phyloP scores from a whole-genome alignment of 2,113 vertebrate genomes.

The Sterna hirundo region DNA sequence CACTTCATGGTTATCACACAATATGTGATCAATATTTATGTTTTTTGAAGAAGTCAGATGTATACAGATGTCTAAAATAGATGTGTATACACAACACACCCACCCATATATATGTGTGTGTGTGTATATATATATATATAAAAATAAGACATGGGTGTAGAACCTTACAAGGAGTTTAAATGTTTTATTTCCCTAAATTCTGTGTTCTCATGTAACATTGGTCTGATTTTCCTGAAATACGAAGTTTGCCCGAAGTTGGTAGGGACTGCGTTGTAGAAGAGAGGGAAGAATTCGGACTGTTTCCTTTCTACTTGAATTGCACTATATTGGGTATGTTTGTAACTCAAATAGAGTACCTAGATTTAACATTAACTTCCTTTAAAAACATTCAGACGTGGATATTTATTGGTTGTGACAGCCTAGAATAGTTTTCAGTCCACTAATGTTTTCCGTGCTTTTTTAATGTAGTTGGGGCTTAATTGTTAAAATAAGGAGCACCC shows the following conservation, averaged over 20 bases:
- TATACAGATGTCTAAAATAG: not conserved
- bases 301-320: slow-evolving; percentile 18
- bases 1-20: not conserved
- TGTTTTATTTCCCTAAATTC: not conserved
- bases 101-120: not conserved
- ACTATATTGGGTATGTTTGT: not conserved
- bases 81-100: not conserved
- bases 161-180: not conserved
- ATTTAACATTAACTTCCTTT: slow-evolving; percentile 16
- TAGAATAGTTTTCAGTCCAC: not conserved
- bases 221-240: not conserved
- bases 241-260: not conserved
- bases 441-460: not conserved
- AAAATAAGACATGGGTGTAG: not conserved
- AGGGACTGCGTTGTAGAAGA: not conserved
- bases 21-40: not conserved
- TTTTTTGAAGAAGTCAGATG: not conserved
- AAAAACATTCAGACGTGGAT: slow-evolving; percentile 7
- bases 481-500: not conserved
- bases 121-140: not conserved
- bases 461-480: not conserved
- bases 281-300: not conserved
- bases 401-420: slow-evolving; percentile 19
- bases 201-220: not conserved
- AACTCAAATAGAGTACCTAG: not conserved